phyloP scores from a whole-genome alignment of 2,113 vertebrate genomes.

The Amphilophus citrinellus region DNA sequence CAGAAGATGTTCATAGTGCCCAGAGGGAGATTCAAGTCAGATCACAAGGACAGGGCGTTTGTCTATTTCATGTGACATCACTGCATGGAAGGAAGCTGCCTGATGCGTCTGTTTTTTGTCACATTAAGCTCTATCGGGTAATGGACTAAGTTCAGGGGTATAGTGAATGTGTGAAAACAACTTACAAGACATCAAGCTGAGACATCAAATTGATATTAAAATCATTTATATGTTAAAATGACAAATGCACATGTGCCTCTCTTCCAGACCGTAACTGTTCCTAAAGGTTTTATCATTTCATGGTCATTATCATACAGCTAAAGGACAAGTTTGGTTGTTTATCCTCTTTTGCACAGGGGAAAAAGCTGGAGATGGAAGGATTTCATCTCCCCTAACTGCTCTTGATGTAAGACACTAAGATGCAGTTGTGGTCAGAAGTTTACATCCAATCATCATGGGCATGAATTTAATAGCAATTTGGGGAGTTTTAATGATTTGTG shows the following conservation, averaged over 20 bases:
- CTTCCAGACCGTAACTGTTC: neutral
- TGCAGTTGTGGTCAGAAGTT: neutral
- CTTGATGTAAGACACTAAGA: neutral
- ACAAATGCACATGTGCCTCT: neutral
- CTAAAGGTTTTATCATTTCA: neutral
- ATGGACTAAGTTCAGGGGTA: neutral
- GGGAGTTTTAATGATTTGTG: neutral
- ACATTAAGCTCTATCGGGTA: neutral
- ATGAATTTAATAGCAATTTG: too few species aligned
- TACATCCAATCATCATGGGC: neutral
- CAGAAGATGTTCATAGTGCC: neutral
- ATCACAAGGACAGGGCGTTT: neutral
- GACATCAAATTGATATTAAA: too few species aligned
- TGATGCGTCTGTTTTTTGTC: neutral
- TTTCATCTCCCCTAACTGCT: neutral
- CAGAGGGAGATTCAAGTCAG: neutral
- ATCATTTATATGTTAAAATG: neutral
- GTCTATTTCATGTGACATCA: neutral
- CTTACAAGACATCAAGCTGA: neutral
- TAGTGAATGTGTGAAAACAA: neutral
- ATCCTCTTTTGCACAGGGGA: neutral
- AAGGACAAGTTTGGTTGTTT: neutral
- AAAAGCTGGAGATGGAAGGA: neutral
- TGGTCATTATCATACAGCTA: neutral
- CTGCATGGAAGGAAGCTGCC: neutral